These are phyloP conservation scores for Pagetopsis macropterus DNA, from an alignment of 2,797 vertebrate genomes.

Conservation along the genomic window DNA sequence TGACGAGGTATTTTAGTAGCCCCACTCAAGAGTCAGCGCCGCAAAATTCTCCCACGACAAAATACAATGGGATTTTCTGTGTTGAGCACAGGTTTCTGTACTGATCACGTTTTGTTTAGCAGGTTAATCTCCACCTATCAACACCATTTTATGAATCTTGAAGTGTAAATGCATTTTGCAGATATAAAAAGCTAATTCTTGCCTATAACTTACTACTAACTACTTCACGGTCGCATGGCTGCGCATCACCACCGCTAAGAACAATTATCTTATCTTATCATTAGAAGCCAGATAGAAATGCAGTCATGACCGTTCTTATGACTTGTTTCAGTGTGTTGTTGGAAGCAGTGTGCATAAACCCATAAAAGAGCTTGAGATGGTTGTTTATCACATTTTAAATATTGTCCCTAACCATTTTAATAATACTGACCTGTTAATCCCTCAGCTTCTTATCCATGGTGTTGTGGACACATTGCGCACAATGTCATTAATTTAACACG, in stretches of 20 bases:
- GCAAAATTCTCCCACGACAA: no score
- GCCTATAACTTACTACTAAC: no score
- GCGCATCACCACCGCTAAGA: neutral
- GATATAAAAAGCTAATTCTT: no score
- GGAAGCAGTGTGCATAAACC: neutral
- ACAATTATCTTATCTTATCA: neutral
- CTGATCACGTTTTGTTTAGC: no score
- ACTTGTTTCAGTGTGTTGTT: neutral
- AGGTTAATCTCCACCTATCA: no score
- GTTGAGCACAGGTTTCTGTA: no score
- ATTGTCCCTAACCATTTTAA: slow-evolving; percentile 24
- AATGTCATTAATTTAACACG: slow-evolving; percentile 13
- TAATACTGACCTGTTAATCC: slow-evolving; percentile 51
- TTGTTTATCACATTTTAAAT: slow-evolving; percentile 24
- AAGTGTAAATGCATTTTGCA: no score
- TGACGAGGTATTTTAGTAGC: no score
- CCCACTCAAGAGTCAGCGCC: no score
- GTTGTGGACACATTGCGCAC: slow-evolving; percentile 23
- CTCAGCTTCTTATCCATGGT: slow-evolving; percentile 14
- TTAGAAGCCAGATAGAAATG: neutral
- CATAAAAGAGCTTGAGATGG: neutral
- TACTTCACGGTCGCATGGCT: no score
- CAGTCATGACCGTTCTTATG: neutral
- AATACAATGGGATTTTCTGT: no score
- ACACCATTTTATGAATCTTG: no score